phyloP scores from a whole-genome alignment of 2,797 vertebrate genomes.

The Darevskia mixta region DNA sequence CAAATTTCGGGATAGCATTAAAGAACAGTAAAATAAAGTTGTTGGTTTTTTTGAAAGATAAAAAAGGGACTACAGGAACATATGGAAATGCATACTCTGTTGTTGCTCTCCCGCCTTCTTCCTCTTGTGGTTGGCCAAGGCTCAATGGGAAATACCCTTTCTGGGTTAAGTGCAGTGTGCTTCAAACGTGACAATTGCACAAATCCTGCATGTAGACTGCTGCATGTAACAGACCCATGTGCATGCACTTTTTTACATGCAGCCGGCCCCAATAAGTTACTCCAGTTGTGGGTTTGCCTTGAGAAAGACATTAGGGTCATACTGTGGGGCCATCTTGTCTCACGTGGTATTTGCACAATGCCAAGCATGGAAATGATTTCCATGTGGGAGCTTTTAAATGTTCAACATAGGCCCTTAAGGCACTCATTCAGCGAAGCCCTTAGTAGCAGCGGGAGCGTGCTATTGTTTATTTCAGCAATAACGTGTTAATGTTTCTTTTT shows the following conservation, averaged over 20 bases:
- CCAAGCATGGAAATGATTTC: background rate
- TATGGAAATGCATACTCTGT: background rate
- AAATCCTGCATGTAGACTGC: background rate
- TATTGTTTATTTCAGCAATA: slow-evolving; percentile 19
- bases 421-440: background rate
- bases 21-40: background rate
- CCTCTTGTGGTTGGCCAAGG: background rate
- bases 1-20: background rate
- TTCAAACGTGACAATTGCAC: background rate
- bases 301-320: too few species aligned
- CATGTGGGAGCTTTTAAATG: background rate
- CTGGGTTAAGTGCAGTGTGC: background rate
- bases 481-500: background rate
- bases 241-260: background rate
- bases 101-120: background rate
- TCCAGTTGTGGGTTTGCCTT: background rate
- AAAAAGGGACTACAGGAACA: background rate
- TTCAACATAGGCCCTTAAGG: background rate
- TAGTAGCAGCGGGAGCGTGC: background rate
- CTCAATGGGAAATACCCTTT: background rate
- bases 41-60: background rate
- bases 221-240: background rate
- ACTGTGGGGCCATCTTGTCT: background rate
- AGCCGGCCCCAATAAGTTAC: background rate
- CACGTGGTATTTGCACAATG: background rate